Conservation (phyloP, 2,797 vertebrate species). For the Zenarchopterus dispar region DNA sequence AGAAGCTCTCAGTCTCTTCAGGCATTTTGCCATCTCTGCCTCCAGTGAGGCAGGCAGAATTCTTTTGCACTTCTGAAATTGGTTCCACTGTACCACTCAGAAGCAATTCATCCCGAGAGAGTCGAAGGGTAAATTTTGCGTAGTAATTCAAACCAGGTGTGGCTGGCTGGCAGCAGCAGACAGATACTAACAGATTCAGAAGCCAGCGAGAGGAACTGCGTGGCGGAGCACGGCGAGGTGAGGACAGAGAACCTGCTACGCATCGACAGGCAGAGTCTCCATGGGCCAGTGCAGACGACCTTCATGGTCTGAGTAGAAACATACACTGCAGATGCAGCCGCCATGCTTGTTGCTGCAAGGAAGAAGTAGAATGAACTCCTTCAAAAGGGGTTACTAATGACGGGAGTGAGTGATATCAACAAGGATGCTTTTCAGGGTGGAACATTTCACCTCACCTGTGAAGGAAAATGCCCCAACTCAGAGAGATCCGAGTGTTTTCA, state of each 20-base stretch:
- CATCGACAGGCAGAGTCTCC: constrained; percentile 44
- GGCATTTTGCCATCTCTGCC: constrained; percentile 9
- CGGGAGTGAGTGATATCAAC: constrained; percentile 65
- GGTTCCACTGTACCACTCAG: constrained; percentile 50
- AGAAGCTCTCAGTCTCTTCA: constrained; percentile 1
- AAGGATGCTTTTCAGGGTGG: constrained; percentile 62
- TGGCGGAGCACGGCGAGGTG: constrained; percentile 4
- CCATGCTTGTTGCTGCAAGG: not conserved
- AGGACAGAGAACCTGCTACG: constrained; percentile 43
- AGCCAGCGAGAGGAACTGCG: constrained; percentile 11
- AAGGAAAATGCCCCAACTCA: constrained; percentile 64
- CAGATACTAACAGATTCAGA: constrained; percentile 55
- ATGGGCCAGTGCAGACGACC: constrained; percentile 36
- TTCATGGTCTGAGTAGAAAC: constrained; percentile 43
- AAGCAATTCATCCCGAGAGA: constrained; percentile 29
- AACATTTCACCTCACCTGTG: constrained; percentile 73
- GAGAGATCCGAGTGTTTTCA: constrained; percentile 63
- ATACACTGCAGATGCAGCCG: constrained; percentile 13
- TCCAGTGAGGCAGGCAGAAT: not conserved
- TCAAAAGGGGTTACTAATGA: constrained; percentile 42
- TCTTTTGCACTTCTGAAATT: constrained; percentile 45
- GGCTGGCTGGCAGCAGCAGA: constrained; percentile 29
- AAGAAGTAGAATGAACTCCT: constrained; percentile 38
- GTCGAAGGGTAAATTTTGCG: constrained; percentile 9
- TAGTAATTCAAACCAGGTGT: constrained; percentile 61